Percentiles rank a stretch among this genome's conserved stretches.
Evolutionary conservation across 2,113 vertebrate genomes (phyloP).

Genomic region (Passer montanus): DNA sequence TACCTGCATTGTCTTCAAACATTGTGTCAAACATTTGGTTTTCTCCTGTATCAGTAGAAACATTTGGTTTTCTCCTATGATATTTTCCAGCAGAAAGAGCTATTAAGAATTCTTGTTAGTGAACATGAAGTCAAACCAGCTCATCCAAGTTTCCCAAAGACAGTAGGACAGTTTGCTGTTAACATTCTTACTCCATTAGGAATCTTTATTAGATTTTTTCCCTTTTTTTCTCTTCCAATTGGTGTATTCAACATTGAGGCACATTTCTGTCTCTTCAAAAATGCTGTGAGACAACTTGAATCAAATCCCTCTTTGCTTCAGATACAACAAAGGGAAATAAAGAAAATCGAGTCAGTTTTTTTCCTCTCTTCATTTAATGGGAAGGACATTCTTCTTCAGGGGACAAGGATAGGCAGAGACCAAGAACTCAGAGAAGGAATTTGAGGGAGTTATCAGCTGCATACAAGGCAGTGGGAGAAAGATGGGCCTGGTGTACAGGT

Average conservation of each 20-base stretch:
- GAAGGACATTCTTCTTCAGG: neutral
- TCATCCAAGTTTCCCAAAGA: neutral
- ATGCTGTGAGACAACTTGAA: neutral
- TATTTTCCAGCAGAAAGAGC: neutral
- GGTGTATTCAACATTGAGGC: neutral
- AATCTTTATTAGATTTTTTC: neutral
- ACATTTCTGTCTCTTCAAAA: neutral
- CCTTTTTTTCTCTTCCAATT: neutral
- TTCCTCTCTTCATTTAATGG: neutral
- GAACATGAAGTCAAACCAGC: neutral
- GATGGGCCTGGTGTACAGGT: neutral
- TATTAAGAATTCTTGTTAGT: neutral
- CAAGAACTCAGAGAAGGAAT: neutral
- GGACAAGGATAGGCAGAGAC: neutral
- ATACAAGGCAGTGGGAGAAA: neutral
- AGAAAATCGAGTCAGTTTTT: neutral
- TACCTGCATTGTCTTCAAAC: neutral
- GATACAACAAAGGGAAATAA: neutral
- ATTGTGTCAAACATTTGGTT: neutral
- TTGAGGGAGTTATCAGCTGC: neutral
- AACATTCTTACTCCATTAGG: neutral
- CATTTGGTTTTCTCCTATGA: neutral
- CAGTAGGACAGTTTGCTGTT: neutral
- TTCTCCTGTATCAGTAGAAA: neutral
- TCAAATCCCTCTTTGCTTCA: neutral